Percentiles rank a stretch among this genome's conserved stretches.
Evolutionary conservation across 2,888 invertebrate species (phyloP).

Genomic region (Melanotus villosus): DNA sequence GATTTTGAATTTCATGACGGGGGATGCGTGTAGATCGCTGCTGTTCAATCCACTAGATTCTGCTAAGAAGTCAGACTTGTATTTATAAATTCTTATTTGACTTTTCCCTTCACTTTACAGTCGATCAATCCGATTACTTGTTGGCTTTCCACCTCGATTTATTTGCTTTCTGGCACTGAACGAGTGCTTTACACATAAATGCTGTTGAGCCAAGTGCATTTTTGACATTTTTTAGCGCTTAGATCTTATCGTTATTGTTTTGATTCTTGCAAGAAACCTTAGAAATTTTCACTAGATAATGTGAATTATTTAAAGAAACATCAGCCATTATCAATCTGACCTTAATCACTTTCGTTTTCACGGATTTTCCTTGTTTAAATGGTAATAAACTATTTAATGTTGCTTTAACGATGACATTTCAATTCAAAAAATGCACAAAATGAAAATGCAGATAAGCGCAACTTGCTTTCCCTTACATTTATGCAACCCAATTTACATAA

Average conservation of each 20-base stretch:
- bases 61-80: conserved; percentile 62
- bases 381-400: too few relatives aligned
- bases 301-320: too few relatives aligned
- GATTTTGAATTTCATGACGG: conserved; percentile 62
- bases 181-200: conserved; percentile 33
- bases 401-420: too few relatives aligned
- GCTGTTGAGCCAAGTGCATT: conserved; percentile 36
- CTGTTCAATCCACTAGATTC: conserved; percentile 63
- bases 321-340: too few relatives aligned
- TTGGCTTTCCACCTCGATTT: conserved; percentile 16
- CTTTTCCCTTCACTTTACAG: conserved; percentile 67
- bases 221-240: conserved; percentile 38
- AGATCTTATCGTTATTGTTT: conserved; percentile 26
- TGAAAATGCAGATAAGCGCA: too few relatives aligned
- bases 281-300: too few relatives aligned
- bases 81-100: conserved; percentile 66
- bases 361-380: too few relatives aligned
- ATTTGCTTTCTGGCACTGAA: conserved; percentile 12
- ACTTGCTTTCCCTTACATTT: too few relatives aligned
- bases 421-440: too few relatives aligned
- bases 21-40: conserved; percentile 60
- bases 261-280: too few relatives aligned
- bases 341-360: too few relatives aligned
- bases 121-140: conserved; percentile 54
- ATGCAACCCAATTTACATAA: too few relatives aligned